Evolutionary conservation across 2,113 vertebrate genomes (phyloP).

Genomic region (Thymallus thymallus): DNA sequence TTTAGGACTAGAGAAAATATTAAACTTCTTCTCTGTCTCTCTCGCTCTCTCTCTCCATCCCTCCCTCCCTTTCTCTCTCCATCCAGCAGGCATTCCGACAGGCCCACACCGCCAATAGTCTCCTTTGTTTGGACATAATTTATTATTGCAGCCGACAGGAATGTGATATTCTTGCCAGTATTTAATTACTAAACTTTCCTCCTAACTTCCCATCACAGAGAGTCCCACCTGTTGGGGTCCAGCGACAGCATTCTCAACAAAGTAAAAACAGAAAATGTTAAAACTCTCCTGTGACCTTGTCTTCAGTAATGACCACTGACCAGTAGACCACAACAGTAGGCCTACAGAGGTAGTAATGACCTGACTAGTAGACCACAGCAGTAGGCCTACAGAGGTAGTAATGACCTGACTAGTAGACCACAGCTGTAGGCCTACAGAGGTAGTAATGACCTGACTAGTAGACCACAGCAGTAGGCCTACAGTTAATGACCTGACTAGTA

Average conservation of each 20-base stretch:
- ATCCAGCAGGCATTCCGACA: slow-evolving; percentile 53
- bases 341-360: no score
- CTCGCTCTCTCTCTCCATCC: slow-evolving; percentile 7
- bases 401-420: no score
- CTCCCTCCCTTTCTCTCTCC: neutral
- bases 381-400: no score
- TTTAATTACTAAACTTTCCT: slow-evolving; percentile 74
- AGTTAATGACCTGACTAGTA: no score
- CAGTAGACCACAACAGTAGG: neutral
- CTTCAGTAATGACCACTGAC: neutral
- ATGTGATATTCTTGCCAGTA: slow-evolving; percentile 74
- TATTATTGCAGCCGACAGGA: slow-evolving; percentile 74
- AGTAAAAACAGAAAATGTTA: slow-evolving; percentile 26
- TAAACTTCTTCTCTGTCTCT: no score
- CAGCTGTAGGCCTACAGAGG: no score
- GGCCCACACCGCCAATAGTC: slow-evolving; percentile 71
- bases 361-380: no score
- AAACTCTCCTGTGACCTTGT: slow-evolving; percentile 24
- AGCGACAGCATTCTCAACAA: slow-evolving; percentile 50
- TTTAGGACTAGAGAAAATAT: no score
- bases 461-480: no score
- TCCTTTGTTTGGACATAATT: slow-evolving; percentile 76
- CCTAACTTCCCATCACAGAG: slow-evolving; percentile 69
- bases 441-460: no score
- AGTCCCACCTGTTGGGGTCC: slow-evolving; percentile 57